These are phyloP conservation scores for Timema cristinae DNA, from an alignment of 2,888 invertebrate species.

Conservation along the genomic window DNA sequence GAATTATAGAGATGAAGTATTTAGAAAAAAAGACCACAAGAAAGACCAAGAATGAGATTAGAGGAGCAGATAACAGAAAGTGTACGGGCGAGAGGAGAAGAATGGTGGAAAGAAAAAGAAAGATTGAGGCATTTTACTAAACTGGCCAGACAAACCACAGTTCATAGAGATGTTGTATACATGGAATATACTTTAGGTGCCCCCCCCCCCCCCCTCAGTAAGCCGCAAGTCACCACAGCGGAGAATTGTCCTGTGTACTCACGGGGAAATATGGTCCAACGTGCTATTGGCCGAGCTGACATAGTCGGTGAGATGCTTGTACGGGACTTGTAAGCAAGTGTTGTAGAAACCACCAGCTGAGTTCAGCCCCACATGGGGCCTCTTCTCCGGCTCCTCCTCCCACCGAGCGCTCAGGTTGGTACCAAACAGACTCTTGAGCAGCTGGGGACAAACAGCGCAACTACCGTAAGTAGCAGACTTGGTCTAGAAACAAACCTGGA, in stretches of 20 bases:
- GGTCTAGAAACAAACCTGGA: neutral
- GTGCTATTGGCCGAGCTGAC: neutral
- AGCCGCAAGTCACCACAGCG: too few relatives aligned
- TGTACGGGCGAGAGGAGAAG: too few relatives aligned
- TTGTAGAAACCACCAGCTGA: slow-evolving; percentile 42
- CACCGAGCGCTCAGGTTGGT: slow-evolving; percentile 61
- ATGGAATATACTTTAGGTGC: too few relatives aligned
- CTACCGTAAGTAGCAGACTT: neutral
- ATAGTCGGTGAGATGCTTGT: slow-evolving; percentile 38
- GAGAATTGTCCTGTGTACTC: neutral
- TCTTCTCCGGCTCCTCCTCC: slow-evolving; percentile 40
- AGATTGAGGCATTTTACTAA: too few relatives aligned
- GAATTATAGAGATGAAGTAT: too few relatives aligned
- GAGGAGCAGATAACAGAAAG: too few relatives aligned
- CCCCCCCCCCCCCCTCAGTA: too few relatives aligned
- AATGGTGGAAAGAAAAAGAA: too few relatives aligned
- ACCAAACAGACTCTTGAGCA: slow-evolving; percentile 66
- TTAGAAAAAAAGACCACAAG: too few relatives aligned
- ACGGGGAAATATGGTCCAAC: neutral
- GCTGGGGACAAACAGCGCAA: slow-evolving; percentile 39
- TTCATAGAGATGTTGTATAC: too few relatives aligned
- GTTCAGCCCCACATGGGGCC: slow-evolving; percentile 21
- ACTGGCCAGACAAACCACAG: too few relatives aligned
- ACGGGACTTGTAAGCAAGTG: slow-evolving; percentile 44
- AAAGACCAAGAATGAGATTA: too few relatives aligned